Conservation (phyloP, 2,888 invertebrate genomes). For the Cephus spinipes region DNA sequence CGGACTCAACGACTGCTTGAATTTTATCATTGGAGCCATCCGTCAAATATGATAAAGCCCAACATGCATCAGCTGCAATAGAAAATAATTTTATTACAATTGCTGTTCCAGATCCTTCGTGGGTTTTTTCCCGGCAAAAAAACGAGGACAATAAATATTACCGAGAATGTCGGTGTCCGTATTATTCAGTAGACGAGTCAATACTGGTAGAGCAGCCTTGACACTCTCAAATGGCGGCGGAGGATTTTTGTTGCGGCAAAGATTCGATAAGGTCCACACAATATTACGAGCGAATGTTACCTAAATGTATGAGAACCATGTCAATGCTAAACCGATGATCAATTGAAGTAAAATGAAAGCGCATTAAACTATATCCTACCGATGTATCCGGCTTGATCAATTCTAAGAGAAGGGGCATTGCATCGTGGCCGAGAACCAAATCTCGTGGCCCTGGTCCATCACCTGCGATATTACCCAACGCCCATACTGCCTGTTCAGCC, state of each 20-base stretch:
- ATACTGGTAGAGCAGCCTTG: slow-evolving; percentile 78
- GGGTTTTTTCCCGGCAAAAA: neutral
- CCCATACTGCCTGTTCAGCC: slow-evolving; percentile 97
- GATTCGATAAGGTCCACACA: slow-evolving; percentile 93
- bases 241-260: slow-evolving; percentile 95
- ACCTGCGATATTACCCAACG: slow-evolving; percentile 97
- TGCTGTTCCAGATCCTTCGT: neutral
- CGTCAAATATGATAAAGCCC: slow-evolving; percentile 94
- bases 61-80: slow-evolving; percentile 84
- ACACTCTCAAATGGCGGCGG: slow-evolving; percentile 85
- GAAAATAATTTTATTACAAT: slow-evolving; percentile 3
- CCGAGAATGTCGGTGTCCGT: slow-evolving; percentile 82
- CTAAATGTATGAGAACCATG: slow-evolving; percentile 48
- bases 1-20: slow-evolving; percentile 81
- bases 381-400: slow-evolving; percentile 75
- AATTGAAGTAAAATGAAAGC: neutral
- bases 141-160: slow-evolving; percentile 50
- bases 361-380: slow-evolving; percentile 47
- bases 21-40: slow-evolving; percentile 94
- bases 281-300: slow-evolving; percentile 80
- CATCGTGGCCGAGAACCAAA: slow-evolving; percentile 78
- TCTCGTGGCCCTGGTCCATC: slow-evolving; percentile 87
- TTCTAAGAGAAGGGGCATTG: slow-evolving; percentile 78
- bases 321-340: neutral
- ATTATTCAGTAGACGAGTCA: slow-evolving; percentile 79